Base-by-base conservation (phyloP, 2,797 vertebrate species). In the Chrosomus eos region DNA sequence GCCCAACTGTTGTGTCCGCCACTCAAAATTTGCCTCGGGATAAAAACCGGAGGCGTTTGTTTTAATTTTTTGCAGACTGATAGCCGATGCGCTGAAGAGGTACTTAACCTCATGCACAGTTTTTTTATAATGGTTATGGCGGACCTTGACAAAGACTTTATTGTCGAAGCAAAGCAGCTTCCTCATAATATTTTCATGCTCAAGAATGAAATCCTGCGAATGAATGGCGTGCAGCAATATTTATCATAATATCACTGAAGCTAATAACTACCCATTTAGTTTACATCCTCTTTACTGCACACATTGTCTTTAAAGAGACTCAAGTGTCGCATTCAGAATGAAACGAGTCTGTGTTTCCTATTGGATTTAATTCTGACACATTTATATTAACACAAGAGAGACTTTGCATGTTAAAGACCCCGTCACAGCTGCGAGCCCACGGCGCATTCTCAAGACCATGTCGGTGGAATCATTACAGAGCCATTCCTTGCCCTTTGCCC, bases 401-500 rank as follows among this genome's bases (percentile, higher is more conserved):
- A 89, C 91, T 90, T 89, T 80, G 91, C 89, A 88, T 89, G 88
- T 90, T 91, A 45, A 90, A 89, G 88, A 90, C 88, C 89, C 58
- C 89, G 84, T 36, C 89, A 89, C 92, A 92, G 92, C 93, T 95
- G 91, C 90, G 88, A 75, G 80, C 88, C 89, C 89, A 88, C 91
- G 91, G 91, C 92, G 88, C 92, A 92, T 95, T 94, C 93, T 95
- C 91, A 90, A 93, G 94, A 94, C 94, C 91, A 91, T 85, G 89
- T 90, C 53, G 81, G 80, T 90, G 82, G 88, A 92, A 93, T 95
- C 93, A 95, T 95, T 95, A 94, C 92, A 87, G 92, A 94, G 92
- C 93, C 92, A 93, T 94, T 93, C 92, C 88, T 93, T 95, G 95
- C 92, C 94, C 94, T 93, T 93, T 94, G 93, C 94, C 94, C 93